Base-by-base conservation (phyloP, 2,797 vertebrate genomes). In the Brachyrhaphis roseni region DNA sequence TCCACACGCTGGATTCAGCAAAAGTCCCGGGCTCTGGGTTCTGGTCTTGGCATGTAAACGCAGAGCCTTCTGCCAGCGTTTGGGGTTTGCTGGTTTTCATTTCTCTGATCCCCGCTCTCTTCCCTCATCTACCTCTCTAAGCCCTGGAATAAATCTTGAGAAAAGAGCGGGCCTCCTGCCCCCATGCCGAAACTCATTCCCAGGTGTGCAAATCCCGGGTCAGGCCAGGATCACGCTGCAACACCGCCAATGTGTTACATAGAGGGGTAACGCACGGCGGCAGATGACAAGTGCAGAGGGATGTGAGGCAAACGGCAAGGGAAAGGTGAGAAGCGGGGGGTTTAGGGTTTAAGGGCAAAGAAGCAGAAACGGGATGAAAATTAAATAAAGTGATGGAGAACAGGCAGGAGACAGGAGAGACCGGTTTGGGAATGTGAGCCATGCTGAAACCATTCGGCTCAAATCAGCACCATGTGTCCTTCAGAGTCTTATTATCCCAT, bases 381-480 rank as follows among this genome's bases (percentile, higher is more conserved):
- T 83, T 80, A 87, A 86, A 78, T 79, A 86, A 82, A 64, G 55
- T 76, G 85, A 86, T 47, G 64, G 75, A 81, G 79, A 84, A 51
- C 78, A 76, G 86, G 72, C 77, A 70, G 78, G 16, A 79, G 78
- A 84, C 64, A 23, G 39, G 78, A 72, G 85, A 73, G 81, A 72
- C 16, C 79, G 78, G 79, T 85, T 88, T 79, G 89, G 85, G 91
- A 95, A 94, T 88, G 31, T 64, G 94, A 92, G 93, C 91, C 95
- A 94, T 91, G 92, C 84, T 93, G 94, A 96, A 96, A 92, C 92
- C 95, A 96, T 97, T 94, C 86, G 92, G 89, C 82, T 28, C 74
- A 92, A 97, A 97, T 85, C 93, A 97, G 93, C 81, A 95, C 95
- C 97, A 96, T 94, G 94, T 97, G 97, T 93, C 91, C 95, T 95